These are phyloP conservation scores for Baryphthengus martii DNA, from an alignment of 2,113 vertebrate species.

Conservation along the genomic window DNA sequence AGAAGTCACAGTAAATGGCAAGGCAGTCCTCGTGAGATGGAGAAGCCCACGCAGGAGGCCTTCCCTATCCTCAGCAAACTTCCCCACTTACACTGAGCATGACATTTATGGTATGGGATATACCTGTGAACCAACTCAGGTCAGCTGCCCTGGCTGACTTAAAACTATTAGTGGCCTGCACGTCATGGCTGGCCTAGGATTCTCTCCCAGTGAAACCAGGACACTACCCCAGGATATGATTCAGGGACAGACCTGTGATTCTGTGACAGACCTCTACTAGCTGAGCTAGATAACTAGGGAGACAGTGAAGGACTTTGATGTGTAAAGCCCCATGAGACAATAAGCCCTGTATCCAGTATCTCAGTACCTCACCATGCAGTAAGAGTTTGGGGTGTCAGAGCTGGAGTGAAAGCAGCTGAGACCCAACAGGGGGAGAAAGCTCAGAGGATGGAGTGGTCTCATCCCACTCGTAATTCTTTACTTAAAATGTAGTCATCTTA, in stretches of 20 bases:
- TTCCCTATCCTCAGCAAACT: too few relatives aligned
- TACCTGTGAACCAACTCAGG: too few relatives aligned
- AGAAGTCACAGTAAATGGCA: too few relatives aligned
- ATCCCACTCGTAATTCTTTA: not conserved
- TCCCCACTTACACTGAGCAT: too few relatives aligned
- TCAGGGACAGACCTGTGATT: not conserved
- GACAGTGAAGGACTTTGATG: not conserved
- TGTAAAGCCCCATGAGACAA: not conserved
- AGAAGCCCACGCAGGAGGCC: too few relatives aligned
- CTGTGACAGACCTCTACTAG: not conserved
- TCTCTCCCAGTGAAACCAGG: too few relatives aligned
- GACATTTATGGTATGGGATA: too few relatives aligned
- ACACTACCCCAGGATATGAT: not conserved
- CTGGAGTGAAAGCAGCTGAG: not conserved
- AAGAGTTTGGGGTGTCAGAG: not conserved
- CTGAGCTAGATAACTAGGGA: not conserved
- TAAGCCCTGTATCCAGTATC: rapidly evolving
- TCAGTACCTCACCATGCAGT: not conserved
- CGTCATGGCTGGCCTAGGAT: too few relatives aligned
- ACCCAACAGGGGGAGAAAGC: not conserved
- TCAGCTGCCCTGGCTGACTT: too few relatives aligned
- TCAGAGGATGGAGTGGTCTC: not conserved
- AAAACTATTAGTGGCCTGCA: too few relatives aligned
- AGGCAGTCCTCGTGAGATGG: too few relatives aligned
- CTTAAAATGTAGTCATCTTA: not conserved